phyloP scores from a whole-genome alignment of 2,113 vertebrate species.

The Dromiciops gliroides region DNA sequence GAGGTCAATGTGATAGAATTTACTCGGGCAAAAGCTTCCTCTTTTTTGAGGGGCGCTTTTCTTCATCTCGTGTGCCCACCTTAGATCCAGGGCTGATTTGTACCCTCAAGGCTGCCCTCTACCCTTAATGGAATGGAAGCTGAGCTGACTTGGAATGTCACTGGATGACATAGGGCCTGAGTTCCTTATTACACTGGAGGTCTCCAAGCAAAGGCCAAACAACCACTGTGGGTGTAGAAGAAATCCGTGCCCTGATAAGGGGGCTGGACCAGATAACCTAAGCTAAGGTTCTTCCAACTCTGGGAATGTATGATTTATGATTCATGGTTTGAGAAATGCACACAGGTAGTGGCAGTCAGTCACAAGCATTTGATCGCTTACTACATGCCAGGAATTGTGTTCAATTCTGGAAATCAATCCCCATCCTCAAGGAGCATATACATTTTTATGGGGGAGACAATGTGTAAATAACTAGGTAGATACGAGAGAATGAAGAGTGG shows the following conservation, averaged over 20 bases:
- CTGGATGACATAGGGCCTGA: background rate
- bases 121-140: background rate
- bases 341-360: background rate
- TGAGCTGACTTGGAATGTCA: background rate
- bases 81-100: background rate
- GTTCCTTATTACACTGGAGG: background rate
- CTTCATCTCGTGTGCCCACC: background rate
- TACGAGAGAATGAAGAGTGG: background rate
- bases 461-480: background rate
- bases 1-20: background rate
- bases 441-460: background rate
- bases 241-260: background rate
- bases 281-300: background rate
- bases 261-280: background rate
- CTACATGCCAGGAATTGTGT: background rate
- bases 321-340: background rate
- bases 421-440: background rate
- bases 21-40: background rate
- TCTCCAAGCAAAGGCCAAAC: background rate
- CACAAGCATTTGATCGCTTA: background rate
- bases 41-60: background rate
- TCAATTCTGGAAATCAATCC: background rate
- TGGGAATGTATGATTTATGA: background rate
- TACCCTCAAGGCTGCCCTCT: background rate
- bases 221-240: background rate